Evolutionary conservation across 2,888 invertebrate species (phyloP), one percentile per base, ranked within the genome.

Genomic region (Tanytarsus gracilentus): DNA sequence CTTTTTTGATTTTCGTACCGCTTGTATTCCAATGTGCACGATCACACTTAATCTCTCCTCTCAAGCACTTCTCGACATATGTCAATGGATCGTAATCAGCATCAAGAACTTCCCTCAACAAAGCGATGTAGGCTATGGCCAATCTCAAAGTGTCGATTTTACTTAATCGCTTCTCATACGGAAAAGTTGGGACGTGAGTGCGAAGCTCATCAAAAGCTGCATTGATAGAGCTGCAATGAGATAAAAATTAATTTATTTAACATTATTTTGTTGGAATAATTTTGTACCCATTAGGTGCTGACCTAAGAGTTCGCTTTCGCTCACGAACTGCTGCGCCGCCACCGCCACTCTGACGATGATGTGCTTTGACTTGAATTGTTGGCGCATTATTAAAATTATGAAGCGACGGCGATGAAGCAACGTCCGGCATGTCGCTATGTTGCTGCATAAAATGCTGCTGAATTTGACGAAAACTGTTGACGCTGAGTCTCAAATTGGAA

Each of bases 201-300:
- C 98, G 82, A 69, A 99, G 84, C 75, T 96, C 96, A 79, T 98
- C 96, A 82, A 97, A 97, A 75, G 96, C 97, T 76, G 93, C 92
- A 85, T 95, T 95, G 80, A 98, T 98, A 84, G 95, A 97, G 86
- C 90, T 91, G 84, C 81, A 85, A 76, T 72, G 62, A 66, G 62
- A 61, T 21, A n/a, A 1, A 25, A 40, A 36, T 27, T 48, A 29
- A 30, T 44, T 49, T n/a, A 21, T n/a, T n/a, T n/a, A n/a, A n/a
- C n/a, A 26, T 33, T 40, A 60, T 40, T 30, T 60, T 36, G 5
- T 48, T 44, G n/a, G 25, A 23, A 4, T 9, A 39, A 9, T 5
- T 18, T 33, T 33, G 26, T 82, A 82, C 82, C 82, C 81, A 80
- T 81, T 82, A 79, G 82, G 81, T 79, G 81, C 83, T 81, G 84